phyloP scores from a whole-genome alignment of 2,113 vertebrate genomes.

The Lycaon pictus region DNA sequence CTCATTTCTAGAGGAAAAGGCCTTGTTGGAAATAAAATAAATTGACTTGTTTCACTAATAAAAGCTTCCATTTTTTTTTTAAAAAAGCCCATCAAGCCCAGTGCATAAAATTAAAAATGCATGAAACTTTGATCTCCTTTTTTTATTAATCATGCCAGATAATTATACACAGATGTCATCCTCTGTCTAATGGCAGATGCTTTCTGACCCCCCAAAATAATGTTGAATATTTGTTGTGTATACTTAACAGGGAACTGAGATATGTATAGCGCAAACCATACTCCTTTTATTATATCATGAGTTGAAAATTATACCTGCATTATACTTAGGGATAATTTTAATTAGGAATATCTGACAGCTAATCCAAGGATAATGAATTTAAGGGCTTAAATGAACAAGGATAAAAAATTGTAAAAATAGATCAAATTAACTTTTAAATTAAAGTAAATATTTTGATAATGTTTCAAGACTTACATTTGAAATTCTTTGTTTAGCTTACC shows the following conservation, averaged over 20 bases:
- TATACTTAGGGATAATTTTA: conserved; percentile 10
- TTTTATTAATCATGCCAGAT: conserved; percentile 73
- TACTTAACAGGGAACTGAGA: conserved; percentile 57
- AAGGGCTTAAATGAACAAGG: conserved; percentile 56
- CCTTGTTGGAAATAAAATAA: conserved; percentile 81
- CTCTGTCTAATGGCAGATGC: conserved; percentile 57
- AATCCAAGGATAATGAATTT: conserved; percentile 66
- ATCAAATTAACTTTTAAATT: conserved; percentile 70
- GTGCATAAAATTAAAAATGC: conserved; percentile 80
- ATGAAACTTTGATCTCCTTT: conserved; percentile 82
- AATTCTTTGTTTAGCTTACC: conserved; percentile 57
- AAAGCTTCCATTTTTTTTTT: conserved; percentile 16
- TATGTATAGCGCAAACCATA: background rate
- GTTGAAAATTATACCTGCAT: conserved; percentile 61
- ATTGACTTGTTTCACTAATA: conserved; percentile 82
- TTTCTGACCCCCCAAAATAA: conserved; percentile 67
- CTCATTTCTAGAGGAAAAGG: conserved; percentile 50
- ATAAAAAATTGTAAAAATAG: conserved; percentile 43
- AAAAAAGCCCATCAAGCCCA: too few species aligned
- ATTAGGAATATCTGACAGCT: conserved; percentile 36
- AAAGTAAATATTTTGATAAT: conserved; percentile 72
- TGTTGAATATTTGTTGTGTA: conserved; percentile 53
- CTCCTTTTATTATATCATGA: conserved; percentile 57
- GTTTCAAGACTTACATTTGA: conserved; percentile 56
- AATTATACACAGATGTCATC: conserved; percentile 75